Base-by-base conservation (phyloP, 1,140 invertebrate species). In the Lethrus apterus region DNA sequence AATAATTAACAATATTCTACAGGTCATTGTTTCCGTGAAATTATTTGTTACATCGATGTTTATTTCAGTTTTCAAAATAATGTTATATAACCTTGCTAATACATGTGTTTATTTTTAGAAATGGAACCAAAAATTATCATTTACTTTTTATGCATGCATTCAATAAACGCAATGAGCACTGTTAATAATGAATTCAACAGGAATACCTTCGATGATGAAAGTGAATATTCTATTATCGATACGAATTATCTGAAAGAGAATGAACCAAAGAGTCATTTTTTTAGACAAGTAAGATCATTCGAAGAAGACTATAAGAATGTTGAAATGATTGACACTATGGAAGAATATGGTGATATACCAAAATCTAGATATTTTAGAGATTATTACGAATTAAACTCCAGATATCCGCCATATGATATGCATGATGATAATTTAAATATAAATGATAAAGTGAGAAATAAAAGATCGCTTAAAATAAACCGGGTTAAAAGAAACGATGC, bases 261-360 rank as follows among this genome's bases (percentile, higher is more conserved):
- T 14, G 55, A 59, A 18, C 42, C 50, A 4, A 55, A 55, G 29
- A 48, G 51, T 5, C 38, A 46, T 13, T 59, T 52, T 36, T 59
- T 55, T 23, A 51, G 49, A 19, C 21, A 44, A 10, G 29, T 51
- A 13, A 41, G 45, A 18, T 40, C 34, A 8, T 52, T 49, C 15
- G 46, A 49, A 26, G 34, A 46, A 9, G 44, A 29, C 10, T 24
- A 21, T 30, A 15, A 15, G 17, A 38, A 36, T 17, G 11, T 34
- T 3, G 43, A 44, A 18, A 19, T 14, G 1, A 24, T 15, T 21
- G 20, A 32, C 4, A 34, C 13, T 13, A 4, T n/a, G 18, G 32
- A 48, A 14, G 11, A 42, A 21, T 48, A 31, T 36, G 30, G 21
- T 14, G 33, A 51, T 15, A n/a, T 51, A 11, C 52, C 52, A 15